Evolutionary conservation across 2,113 vertebrate species (phyloP), one percentile per base, ranked within the genome.

Genomic region (Toxotes jaculatrix): DNA sequence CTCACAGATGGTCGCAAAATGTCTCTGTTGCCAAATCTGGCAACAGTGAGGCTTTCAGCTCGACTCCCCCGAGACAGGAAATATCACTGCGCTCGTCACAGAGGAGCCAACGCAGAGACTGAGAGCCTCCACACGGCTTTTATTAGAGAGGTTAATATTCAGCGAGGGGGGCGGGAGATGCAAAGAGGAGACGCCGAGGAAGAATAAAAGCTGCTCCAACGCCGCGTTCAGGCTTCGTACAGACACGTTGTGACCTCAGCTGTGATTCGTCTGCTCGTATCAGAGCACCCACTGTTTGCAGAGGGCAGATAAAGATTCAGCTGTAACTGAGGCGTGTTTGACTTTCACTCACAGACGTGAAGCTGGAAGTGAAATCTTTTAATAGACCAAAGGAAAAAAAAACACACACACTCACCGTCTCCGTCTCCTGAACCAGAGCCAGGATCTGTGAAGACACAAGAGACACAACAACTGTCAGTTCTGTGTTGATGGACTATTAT

Each of bases 401-500:
- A 1, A 27, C 27, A 27, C 27, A 27, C 27, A 27, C 53, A 90
- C 93, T 89, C 84, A 93, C 93, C 92, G 7, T 92, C 92, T 77
- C 86, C 88, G 3, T 93, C 91, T 86, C 93, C 93, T 13, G 93
- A 94, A 27, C 93, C 93, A 1, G 93, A 94, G 9, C 93, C 93
- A 3, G 90, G 82, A 88, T 94, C 93, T 94, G 92, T 56, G 61
- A 84, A 79, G 66, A 89, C 76, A 89, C 56, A 38, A 84, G 27
- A 87, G 38, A 88, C 60, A 88, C 10, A 27, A 45, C 47, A 38
- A 5, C 21, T 0, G 31, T 89, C 78, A 80, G 51, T 38, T 9
- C 17, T 6, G 13, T 42, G 0, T 16, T 6, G 36, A 43, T 43
- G 42, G 31, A 7, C 11, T 1, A 13, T 7, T 0, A 19, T 16